Base-by-base conservation (phyloP, 2,888 invertebrate species). In the Sisyra nigra region DNA sequence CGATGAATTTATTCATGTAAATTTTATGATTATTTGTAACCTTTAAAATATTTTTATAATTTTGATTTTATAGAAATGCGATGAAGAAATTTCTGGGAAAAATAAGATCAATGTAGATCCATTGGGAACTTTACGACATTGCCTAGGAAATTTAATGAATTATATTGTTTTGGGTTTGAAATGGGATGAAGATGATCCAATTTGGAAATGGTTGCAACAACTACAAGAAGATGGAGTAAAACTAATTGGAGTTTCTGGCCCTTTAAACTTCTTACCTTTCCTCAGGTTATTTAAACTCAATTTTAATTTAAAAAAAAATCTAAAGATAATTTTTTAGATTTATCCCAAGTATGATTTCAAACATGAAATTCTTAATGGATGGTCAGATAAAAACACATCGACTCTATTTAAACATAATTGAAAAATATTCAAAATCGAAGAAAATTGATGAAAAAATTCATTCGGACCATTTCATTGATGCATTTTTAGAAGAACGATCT, bases 161-260 rank as follows among this genome's bases (percentile, higher is more conserved):
- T 71, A 73, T 49, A 62, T 89, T 37, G 79, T 88, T 13, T 85
- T 87, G 54, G 89, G 89, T 0, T 71, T 71, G 52, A 72, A 72
- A 50, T 89, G 75, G 59, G 62, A 68, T 2, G 67, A 72, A 40
- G 66, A 80, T 44, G 81, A 88, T 55, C 66, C 71, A 53, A 75
- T 75, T 5, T 91, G 89, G 86, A 65, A 64, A 44, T 83, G 83
- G 74, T 63, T 88, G 44, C 74, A 81, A 53, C 64, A 76, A 51
- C 65, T 85, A 41, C 85, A 88, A 59, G 86, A 87, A 56, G 83
- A 86, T 58, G 88, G 89, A 1, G 76, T 82, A 40, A 80, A 84
- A 55, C 72, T 79, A 52, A 80, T 91, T 56, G 86, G 87, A 0
- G 74, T 91, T 2, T 80, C 87, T 1, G 87, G 83, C 2, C 74